Evolutionary conservation across 1,140 invertebrate genomes (phyloP), one percentile per base, ranked within the genome.

Genomic region (Eriocheir sinensis): DNA sequence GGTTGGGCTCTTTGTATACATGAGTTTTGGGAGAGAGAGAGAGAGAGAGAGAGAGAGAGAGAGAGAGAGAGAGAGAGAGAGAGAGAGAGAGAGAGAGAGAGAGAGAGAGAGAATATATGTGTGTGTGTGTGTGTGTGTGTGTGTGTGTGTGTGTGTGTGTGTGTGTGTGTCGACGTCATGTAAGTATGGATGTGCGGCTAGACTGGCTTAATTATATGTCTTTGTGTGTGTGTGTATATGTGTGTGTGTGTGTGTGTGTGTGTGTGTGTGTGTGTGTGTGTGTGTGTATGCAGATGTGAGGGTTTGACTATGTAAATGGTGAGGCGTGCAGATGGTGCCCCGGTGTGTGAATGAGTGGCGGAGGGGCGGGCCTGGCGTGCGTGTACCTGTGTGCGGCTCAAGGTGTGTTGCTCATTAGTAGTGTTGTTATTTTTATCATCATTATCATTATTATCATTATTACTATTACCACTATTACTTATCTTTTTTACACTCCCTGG

Each of bases 161-260:
- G 41, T 53, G n/a, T 36, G 6, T 48, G 41, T n/a, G 44, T 53
- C 0, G 2, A 34, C 27, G 60, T 21, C 1, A 2, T 72, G 60
- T n/a, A 72, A 1, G 60, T n/a, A 21, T 53, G 32, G 3, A 4
- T n/a, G 88, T 41, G 9, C 0, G 3, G 48, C 3, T 4, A 53
- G n/a, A 32, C 12, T 30, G 15, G 17, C 15, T 32, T 17, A 72
- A 32, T 32, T 89, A n/a, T 89, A n/a, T 53, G 41, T 89, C 41
- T 89, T 32, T 89, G 41, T 89, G 41, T 53, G 41, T 89, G 88
- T 89, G 41, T 53, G 86, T 89, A 27, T 89, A 41, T 89, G 30
- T 86, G 40, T 40, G 83, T 86, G 60, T 72, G 60, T n/a, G 60
- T 72, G 60, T 72, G 60, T n/a, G 60, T 72, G 60, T 72, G 60